These are phyloP conservation scores for Hyposoter didymator DNA, from an alignment of 2,888 invertebrate genomes.

Conservation along the genomic window DNA sequence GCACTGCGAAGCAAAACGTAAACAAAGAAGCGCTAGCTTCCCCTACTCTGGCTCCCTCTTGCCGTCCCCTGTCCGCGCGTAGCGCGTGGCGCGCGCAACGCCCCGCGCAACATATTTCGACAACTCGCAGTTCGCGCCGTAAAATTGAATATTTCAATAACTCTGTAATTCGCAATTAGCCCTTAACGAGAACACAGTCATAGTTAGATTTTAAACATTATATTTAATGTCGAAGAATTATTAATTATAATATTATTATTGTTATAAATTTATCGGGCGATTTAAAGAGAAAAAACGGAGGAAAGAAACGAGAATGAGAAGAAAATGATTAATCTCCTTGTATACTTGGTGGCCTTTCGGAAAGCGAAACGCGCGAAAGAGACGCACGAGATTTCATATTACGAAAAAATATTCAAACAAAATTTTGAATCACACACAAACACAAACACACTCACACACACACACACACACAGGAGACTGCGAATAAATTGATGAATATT, in stretches of 20 bases:
- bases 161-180: constrained; percentile 79
- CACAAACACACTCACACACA: too few relatives aligned
- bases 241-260: constrained; percentile 74
- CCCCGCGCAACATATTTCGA: constrained; percentile 17
- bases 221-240: constrained; percentile 81
- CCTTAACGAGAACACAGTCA: constrained; percentile 70
- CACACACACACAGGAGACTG: constrained; percentile 39
- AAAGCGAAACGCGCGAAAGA: constrained; percentile 69
- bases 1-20: constrained; percentile 17
- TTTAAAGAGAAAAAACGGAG: constrained; percentile 65
- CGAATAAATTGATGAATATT: constrained; percentile 36
- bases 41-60: background rate
- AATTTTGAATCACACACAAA: background rate
- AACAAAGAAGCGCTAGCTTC: background rate
- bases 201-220: constrained; percentile 78
- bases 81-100: constrained; percentile 70
- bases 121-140: constrained; percentile 41
- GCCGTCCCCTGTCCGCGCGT: constrained; percentile 49
- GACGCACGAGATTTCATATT: constrained; percentile 69
- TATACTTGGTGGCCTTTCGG: constrained; percentile 77
- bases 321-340: constrained; percentile 69
- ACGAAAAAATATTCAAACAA: background rate
- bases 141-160: constrained; percentile 78
- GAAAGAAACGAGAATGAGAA: constrained; percentile 24
- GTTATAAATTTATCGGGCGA: constrained; percentile 78